A percentile compares a stretch with the other conserved stretches of the same genome.
Conservation (phyloP, 2,797 vertebrate species). For the Potorous gilbertii region DNA sequence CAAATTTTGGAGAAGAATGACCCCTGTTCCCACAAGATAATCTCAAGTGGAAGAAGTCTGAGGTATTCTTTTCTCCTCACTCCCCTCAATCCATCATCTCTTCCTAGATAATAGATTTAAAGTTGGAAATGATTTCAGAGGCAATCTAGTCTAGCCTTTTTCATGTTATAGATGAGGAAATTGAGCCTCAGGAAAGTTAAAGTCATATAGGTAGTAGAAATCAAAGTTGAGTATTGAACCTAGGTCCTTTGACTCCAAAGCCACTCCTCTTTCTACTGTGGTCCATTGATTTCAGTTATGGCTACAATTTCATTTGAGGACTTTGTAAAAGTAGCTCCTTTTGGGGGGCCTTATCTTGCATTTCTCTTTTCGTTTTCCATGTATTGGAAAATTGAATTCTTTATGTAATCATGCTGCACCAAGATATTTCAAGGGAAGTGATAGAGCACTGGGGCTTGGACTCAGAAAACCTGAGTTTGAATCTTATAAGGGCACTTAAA, state of each 20-base stretch:
- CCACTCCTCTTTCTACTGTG: neutral
- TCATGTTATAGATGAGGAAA: neutral
- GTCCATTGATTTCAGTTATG: neutral
- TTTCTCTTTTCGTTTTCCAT: constrained; percentile 31
- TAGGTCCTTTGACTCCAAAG: neutral
- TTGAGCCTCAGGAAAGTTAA: neutral
- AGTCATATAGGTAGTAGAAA: neutral
- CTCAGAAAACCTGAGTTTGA: neutral
- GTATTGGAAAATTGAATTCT: constrained; percentile 46
- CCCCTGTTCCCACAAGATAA: constrained; percentile 45
- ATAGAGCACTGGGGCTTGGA: neutral
- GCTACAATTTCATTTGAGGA: neutral
- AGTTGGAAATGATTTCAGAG: neutral
- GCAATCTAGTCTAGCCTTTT: neutral
- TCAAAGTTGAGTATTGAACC: neutral
- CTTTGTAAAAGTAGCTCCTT: neutral
- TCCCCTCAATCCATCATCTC: neutral
- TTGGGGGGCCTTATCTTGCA: neutral
- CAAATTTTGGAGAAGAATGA: constrained; percentile 14
- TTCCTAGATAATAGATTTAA: neutral
- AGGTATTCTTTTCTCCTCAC: neutral
- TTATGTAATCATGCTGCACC: constrained; percentile 30
- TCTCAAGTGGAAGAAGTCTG: constrained; percentile 25
- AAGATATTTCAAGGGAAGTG: constrained; percentile 49
- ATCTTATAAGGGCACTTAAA: too few species aligned